Conservation (phyloP, 2,797 vertebrate genomes). For the Pseudochirops corinnae region DNA sequence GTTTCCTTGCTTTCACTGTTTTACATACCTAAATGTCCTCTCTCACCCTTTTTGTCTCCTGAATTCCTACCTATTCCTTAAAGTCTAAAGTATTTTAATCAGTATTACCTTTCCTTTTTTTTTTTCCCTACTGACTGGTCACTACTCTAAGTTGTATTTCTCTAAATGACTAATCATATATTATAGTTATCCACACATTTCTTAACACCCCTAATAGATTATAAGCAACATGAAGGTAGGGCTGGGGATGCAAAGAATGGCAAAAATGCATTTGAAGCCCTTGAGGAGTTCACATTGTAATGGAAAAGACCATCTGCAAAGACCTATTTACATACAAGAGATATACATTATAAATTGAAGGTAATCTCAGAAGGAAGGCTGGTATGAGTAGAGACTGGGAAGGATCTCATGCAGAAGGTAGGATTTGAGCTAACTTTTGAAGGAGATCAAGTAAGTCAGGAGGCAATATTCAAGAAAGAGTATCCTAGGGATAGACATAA, state of each 20-base stretch:
- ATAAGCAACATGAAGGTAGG: too few species aligned
- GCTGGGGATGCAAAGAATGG: not conserved
- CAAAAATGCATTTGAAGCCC: not conserved
- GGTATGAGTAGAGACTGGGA: not conserved
- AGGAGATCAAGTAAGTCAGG: not conserved
- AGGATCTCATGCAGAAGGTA: not conserved
- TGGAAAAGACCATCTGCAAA: not conserved
- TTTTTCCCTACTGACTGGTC: not conserved
- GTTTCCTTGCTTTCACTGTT: not conserved
- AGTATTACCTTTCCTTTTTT: not conserved
- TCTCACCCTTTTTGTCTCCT: not conserved
- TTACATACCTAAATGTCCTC: not conserved
- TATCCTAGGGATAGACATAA: not conserved
- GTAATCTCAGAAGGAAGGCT: not conserved
- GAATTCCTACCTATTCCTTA: not conserved
- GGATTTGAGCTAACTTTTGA: not conserved
- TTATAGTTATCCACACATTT: not conserved
- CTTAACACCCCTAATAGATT: not conserved
- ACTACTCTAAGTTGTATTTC: not conserved
- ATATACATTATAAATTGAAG: not conserved
- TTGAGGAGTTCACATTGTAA: not conserved
- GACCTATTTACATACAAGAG: not conserved
- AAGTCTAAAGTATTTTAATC: not conserved
- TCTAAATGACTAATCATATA: not conserved
- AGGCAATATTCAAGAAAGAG: not conserved